Base-by-base conservation (phyloP, 2,797 vertebrate genomes). In the Sparus aurata region DNA sequence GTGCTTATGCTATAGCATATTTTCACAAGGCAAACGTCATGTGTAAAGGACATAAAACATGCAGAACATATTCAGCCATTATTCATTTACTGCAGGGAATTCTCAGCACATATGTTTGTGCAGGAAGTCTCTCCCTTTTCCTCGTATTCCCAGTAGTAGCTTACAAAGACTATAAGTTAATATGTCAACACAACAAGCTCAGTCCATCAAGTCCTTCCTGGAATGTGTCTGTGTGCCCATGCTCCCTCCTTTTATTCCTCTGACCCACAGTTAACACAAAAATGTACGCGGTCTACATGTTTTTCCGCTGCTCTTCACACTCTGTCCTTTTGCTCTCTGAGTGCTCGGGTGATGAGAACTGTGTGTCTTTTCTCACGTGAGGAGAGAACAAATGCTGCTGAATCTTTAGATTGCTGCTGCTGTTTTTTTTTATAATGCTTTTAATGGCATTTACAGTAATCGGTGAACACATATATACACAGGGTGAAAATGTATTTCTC, bases 281-380 rank as follows among this genome's bases (percentile, higher is more conserved):
- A 46, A n/a, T 50, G 54, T 53, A 38, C 34, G 23, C 23, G 20
- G 30, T 52, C 34, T 53, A 41, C 55, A 58, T 9, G 3, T 60
- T 68, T 50, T 46, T 41, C 61, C 17, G 11, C 49, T 47, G 49
- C 58, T 38, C 69, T 67, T 70, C 59, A 61, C 65, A 30, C 30
- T 34, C 34, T 64, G 52, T 60, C 58, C 79, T 64, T 64, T 78
- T 75, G 23, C 71, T 62, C 49, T 30, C 15, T 18, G 30, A 75
- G 38, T 16, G 12, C 13, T 43, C 20, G 0, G 2, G 22, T 50
- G 55, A 71, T 73, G 17, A 16, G 18, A 76, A 57, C 25, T 22
- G 13, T 27, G 12, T 45, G 58, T 22, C 69, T 53, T 61, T 53
- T 53, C 59, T 77, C 12, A 3, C 53, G 16, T 23, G 57, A 72